Evolutionary conservation across 1,140 invertebrate species (phyloP), one percentile per base, ranked within the genome.

Genomic region (Gonatopus flavifemur): DNA sequence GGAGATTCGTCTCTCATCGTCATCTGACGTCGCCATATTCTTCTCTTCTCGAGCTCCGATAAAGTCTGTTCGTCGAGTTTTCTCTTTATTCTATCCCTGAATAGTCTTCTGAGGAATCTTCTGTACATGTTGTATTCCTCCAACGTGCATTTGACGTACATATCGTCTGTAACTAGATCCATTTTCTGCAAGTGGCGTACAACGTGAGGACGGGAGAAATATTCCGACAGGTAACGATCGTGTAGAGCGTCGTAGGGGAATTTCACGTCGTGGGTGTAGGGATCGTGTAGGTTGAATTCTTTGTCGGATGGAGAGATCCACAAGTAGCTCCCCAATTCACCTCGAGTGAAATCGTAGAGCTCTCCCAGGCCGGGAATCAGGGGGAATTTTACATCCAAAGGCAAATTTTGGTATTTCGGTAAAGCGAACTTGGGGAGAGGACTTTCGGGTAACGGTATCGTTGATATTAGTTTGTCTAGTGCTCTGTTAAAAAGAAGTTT

Each of bases 121-220:
- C 77, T 66, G 13, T 77, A 77, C 16, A 52, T 49, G 19, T 80
- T 79, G 19, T 72, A 77, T 20, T 78, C 67, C 8, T 63, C 64
- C 3, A 70, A 35, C 0, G 65, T 66, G 46, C 77, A 80, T 10
- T 60, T 65, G 0, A 67, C 76, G 12, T 77, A 59, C n/a, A 72
- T 36, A 21, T 65, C 36, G 7, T 60, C 40, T 2, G 62, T 72
- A 6, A 80, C 33, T 1, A 78, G 55, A 8, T 69, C 75, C 18
- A 61, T 45, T 30, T 75, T 62, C 3, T 69, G 33, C 31, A 76
- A 46, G 40, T 53, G 49, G n/a, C 53, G 49, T 6, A 57, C 41
- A 22, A 64, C 69, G 25, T 33, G 47, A 5, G 66, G 53, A 12
- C 49, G 51, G 0, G 49, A 52, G 49, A 76, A 76, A 52, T 74